Percentiles rank a stretch among this genome's conserved stretches.
These are phyloP conservation scores for Crypturellus tataupa DNA, from an alignment of 2,797 vertebrate species.

Conservation along the genomic window DNA sequence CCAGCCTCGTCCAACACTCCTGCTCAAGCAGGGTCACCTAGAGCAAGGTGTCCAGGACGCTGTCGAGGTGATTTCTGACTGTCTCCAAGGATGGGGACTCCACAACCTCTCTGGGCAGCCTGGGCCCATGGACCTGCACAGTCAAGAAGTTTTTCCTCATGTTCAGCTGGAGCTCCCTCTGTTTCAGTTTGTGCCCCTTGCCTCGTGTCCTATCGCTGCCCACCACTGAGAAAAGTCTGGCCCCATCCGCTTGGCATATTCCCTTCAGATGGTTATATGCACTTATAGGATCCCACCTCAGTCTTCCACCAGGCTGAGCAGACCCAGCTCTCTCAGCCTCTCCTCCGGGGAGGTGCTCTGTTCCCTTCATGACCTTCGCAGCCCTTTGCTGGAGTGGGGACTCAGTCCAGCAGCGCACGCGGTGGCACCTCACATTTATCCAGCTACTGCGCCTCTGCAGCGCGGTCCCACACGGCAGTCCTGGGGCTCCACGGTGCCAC, in stretches of 20 bases:
- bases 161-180: too few relatives aligned
- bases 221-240: too few relatives aligned
- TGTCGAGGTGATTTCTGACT: not conserved
- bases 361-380: not conserved
- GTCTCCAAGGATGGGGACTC: not conserved
- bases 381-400: not conserved
- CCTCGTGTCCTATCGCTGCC: too few relatives aligned
- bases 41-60: not conserved
- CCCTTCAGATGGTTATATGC: too few relatives aligned
- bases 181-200: too few relatives aligned
- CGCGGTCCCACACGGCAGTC: rapidly evolving
- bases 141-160: not conserved
- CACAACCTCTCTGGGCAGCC: not conserved
- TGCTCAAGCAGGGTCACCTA: not conserved
- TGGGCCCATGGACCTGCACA: not conserved
- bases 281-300: not conserved
- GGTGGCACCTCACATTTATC: not conserved
- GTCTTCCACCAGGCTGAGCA: too few relatives aligned
- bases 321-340: not conserved
- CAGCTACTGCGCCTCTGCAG: rapidly evolving
- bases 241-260: too few relatives aligned
- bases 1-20: too few relatives aligned
- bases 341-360: not conserved
- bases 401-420: rapidly evolving
- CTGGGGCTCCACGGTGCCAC: not conserved